Evolutionary conservation across 2,888 invertebrate species (phyloP), one percentile per base, ranked within the genome.

Genomic region (Dynastes tityus): DNA sequence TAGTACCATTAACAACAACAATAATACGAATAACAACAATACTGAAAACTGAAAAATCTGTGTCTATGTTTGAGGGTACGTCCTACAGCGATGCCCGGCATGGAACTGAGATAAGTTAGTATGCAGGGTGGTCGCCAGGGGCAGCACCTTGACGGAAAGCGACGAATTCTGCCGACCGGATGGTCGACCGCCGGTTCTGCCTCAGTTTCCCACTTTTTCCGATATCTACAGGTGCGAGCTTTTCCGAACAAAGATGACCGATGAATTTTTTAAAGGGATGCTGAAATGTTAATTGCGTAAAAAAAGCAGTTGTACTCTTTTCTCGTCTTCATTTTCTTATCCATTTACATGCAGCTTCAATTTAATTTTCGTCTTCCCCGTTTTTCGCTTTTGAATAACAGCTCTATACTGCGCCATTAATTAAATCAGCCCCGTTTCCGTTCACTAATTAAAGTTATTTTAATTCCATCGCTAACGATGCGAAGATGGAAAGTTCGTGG

Each of bases 151-250:
- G 79, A 78, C 82, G 80, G 79, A 81, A 81, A 82, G 65, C 68
- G 80, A 79, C 82, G 82, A 80, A 71, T 78, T 73, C 40, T 79
- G 45, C 82, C 82, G 82, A 81, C 81, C 80, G 82, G 82, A 80
- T 79, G 80, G 78, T 65, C 76, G 64, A 65, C 76, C 51, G 55
- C 32, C 55, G 22, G 27, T 22, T 58, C 51, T 76, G 45, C 67
- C 67, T 67, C 67, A 67, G 49, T 67, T 49, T 67, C 67, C 58
- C 73, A 58, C 40, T 73, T 37, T 71, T 73, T 55, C 73, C 73
- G 73, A 73, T 73, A 73, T 73, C 73, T 73, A 73, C 73, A 73
- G 73, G 73, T 73, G 82, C 79, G 81, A 64, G 76, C 63, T 76
- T 77, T 77, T 37, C 40, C 4, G 29, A 22, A 55, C 58, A 13